Base-by-base conservation (phyloP, 2,888 invertebrate genomes). In the Alcis repandata region DNA sequence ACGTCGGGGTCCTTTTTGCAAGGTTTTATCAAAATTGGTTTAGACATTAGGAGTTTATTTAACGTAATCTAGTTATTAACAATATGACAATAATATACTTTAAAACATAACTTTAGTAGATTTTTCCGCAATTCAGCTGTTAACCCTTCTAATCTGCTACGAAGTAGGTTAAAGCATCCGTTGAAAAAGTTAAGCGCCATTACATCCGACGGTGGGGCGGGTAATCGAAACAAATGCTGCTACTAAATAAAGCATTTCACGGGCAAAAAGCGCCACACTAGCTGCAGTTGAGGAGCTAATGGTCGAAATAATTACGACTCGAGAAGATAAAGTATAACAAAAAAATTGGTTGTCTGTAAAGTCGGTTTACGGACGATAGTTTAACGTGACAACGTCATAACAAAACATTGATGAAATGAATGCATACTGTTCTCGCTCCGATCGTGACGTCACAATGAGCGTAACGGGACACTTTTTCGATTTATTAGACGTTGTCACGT, bases 231-330 rank as follows among this genome's bases (percentile, higher is more conserved):
- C 54, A 38, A 64, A 64, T 59, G 64, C 56, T 17, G 49, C 20
- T 54, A 64, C 59, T 64, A 64, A 64, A 64, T 56, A 56, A 64
- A 64, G 41, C 59, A 56, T 64, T 59, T 54, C 59, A 59, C 64
- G 59, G 54, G 27, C 43, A 59, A 56, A 36, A 49, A 56, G 38
- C 33, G 43, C 11, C 43, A 20, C 46, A 59, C 59, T 64, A 63
- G 33, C 40, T 10, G 46, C 49, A 64, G 54, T 8, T 15, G 7
- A 0, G 13, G 54, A 59, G 59, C 38, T 36, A 27, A 20, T n/a
- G 38, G 13, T 3, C 9, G 2, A 15, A 33, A 13, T 38, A 13
- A 10, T 51, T 38, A 57, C 56, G n/a, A 46, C 0, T 22, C n/a
- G 4, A 17, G 19, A 41, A 19, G 2, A 41, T 9, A 4, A 11